Percentiles rank a stretch among this genome's conserved stretches.
phyloP scores from a whole-genome alignment of 1,140 invertebrate genomes.

The Hyles euphorbiae region DNA sequence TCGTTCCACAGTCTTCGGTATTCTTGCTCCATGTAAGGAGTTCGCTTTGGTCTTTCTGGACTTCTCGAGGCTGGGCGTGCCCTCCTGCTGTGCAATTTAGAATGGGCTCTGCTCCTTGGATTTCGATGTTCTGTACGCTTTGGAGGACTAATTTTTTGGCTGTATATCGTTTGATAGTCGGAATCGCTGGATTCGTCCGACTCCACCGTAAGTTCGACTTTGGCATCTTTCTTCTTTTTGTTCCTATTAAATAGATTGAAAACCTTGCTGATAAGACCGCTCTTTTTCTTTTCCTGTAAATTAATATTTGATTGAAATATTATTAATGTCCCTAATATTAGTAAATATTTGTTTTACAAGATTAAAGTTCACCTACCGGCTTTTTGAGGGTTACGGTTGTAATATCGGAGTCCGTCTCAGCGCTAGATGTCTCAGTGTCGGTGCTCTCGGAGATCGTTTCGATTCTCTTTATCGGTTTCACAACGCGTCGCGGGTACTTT shows the following conservation, averaged over 20 bases:
- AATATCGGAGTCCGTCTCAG: constrained; percentile 21
- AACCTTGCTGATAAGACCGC: constrained; percentile 43
- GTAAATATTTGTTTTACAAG: neutral
- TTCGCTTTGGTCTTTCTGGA: constrained; percentile 13
- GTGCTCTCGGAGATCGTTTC: constrained; percentile 2
- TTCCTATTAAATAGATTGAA: constrained; percentile 39
- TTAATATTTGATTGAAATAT: neutral
- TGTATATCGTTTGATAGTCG: constrained; percentile 50
- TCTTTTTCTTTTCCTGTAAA: constrained; percentile 37
- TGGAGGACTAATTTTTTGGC: constrained; percentile 28
- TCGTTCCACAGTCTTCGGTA: constrained; percentile 51
- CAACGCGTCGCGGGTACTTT: neutral
- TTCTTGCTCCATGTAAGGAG: constrained; percentile 54
- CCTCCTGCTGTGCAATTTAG: constrained; percentile 16
- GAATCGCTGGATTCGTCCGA: constrained; percentile 34
- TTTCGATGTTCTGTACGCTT: constrained; percentile 1
- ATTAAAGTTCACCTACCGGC: constrained; percentile 5
- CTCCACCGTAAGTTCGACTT: constrained; percentile 19
- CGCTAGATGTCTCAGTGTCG: constrained; percentile 14
- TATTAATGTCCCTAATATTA: too few relatives aligned
- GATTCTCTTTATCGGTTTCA: neutral
- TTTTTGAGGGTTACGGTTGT: constrained; percentile 7
- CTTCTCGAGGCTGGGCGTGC: constrained; percentile 7
- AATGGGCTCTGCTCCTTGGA: constrained; percentile 17
- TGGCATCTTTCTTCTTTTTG: constrained; percentile 27